Conservation (phyloP, 1,140 invertebrate species). For the Calliphora vicina region DNA sequence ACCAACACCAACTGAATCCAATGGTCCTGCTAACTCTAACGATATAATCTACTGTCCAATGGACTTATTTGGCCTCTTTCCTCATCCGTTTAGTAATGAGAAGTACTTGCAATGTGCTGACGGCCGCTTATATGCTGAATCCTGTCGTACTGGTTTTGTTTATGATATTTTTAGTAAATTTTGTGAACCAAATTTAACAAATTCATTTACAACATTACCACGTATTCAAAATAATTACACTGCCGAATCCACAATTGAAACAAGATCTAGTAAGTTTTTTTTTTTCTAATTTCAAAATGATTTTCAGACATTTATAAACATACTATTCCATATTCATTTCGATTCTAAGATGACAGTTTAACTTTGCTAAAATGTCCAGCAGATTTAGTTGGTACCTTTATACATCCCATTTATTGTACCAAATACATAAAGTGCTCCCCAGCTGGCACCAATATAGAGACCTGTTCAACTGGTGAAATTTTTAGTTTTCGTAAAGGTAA, state of each 20-base stretch:
- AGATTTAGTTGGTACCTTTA: background rate
- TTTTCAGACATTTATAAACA: background rate
- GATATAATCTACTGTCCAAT: background rate
- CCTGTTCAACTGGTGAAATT: background rate
- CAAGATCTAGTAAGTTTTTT: background rate
- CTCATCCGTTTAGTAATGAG: background rate
- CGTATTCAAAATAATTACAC: background rate
- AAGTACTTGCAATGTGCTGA: background rate
- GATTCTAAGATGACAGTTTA: background rate
- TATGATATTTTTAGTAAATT: background rate
- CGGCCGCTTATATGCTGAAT: background rate
- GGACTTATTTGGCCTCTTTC: background rate
- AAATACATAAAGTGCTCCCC: background rate
- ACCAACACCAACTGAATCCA: too few relatives aligned
- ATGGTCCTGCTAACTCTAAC: too few relatives aligned
- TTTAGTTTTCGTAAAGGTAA: background rate
- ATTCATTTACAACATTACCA: background rate
- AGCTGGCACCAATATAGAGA: background rate
- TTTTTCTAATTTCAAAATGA: background rate
- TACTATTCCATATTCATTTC: background rate
- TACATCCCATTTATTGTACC: background rate
- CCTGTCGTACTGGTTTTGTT: background rate
- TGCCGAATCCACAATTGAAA: background rate
- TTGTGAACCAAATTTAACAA: background rate
- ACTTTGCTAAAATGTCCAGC: background rate